phyloP scores from a whole-genome alignment of 2,113 vertebrate genomes.

The Dascyllus trimaculatus region DNA sequence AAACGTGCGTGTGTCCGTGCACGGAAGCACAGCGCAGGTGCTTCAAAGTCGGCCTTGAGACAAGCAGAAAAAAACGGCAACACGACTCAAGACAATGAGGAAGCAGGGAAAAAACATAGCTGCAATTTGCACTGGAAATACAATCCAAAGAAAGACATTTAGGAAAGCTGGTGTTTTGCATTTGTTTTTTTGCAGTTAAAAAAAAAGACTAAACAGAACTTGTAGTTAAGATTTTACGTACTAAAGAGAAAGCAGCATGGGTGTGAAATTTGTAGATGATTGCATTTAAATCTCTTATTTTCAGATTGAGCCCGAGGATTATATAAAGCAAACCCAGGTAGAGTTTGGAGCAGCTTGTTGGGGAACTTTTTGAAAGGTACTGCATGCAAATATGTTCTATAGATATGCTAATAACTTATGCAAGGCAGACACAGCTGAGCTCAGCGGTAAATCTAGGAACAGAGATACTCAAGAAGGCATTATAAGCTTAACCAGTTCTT shows the following conservation, averaged over 20 bases:
- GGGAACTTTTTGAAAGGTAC: conserved; percentile 53
- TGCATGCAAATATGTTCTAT: conserved; percentile 58
- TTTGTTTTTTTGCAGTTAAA: conserved; percentile 24
- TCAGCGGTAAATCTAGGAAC: conserved; percentile 36
- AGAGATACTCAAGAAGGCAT: conserved; percentile 23
- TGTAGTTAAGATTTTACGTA: not conserved
- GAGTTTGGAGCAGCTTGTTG: conserved; percentile 36
- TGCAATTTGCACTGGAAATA: conserved; percentile 7
- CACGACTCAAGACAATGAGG: conserved; percentile 29
- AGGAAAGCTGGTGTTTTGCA: conserved; percentile 6
- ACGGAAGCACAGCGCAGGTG: not conserved
- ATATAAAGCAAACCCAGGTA: conserved; percentile 37
- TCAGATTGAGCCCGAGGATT: conserved; percentile 37
- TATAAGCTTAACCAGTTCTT: conserved; percentile 23
- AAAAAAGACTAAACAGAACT: not conserved
- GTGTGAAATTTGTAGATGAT: conserved; percentile 19
- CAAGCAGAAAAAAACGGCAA: conserved; percentile 31
- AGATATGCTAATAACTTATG: conserved; percentile 55
- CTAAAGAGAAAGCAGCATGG: not conserved
- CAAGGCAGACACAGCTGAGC: conserved; percentile 31
- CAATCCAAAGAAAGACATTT: conserved; percentile 2
- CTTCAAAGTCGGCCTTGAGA: conserved; percentile 42
- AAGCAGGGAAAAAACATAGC: not conserved
- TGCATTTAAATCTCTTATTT: conserved; percentile 37
- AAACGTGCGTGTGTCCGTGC: conserved; percentile 43